A percentile compares a stretch with the other conserved stretches of the same genome.
Evolutionary conservation across 2,797 vertebrate species (phyloP).

Genomic region (Anableps anableps): DNA sequence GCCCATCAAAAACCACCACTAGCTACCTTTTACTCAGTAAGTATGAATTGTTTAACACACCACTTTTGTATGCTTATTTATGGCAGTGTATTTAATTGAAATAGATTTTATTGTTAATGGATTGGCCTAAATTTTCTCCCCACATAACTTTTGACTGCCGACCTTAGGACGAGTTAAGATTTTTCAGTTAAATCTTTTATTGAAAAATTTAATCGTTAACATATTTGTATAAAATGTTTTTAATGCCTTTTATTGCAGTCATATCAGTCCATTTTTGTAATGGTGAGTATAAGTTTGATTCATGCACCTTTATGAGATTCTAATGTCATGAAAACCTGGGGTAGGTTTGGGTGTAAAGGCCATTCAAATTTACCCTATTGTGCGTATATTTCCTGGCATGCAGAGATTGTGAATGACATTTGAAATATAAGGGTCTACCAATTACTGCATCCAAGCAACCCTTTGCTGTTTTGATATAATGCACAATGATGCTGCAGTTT

Average conservation of each 20-base stretch:
- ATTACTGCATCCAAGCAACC: neutral
- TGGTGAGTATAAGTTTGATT: neutral
- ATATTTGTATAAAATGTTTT: no score
- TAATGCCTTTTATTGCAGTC: no score
- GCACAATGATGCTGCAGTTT: neutral
- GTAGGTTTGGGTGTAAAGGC: neutral
- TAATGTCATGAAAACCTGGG: neutral
- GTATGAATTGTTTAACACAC: neutral
- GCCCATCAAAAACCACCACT: neutral
- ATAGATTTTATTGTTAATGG: no score
- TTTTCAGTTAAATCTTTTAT: no score
- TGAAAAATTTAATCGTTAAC: no score
- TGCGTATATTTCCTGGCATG: neutral
- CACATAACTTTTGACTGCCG: neutral
- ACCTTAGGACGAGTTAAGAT: neutral
- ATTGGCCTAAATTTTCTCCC: neutral
- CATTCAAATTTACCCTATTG: neutral
- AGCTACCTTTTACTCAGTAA: neutral
- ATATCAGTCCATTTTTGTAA: neutral
- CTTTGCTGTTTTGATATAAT: neutral
- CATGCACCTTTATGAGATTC: neutral
- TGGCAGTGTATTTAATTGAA: no score
- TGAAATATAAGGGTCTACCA: neutral
- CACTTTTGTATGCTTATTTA: no score
- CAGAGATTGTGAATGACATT: no score